These are phyloP conservation scores for Dufourea novaeangliae DNA, from an alignment of 1,140 invertebrate genomes.

Conservation along the genomic window DNA sequence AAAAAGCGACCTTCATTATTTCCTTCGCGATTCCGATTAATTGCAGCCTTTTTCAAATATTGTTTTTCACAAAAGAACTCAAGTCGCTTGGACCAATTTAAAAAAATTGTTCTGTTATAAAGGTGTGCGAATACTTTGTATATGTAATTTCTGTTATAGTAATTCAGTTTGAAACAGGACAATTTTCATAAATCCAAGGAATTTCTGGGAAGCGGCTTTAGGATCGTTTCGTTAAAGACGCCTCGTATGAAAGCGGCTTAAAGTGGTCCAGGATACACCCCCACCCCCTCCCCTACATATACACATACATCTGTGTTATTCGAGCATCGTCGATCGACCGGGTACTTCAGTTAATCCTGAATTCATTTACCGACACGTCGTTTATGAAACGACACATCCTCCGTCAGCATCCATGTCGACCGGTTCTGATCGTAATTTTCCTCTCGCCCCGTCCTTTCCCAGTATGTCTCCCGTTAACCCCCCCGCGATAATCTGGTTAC, in stretches of 20 bases:
- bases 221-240: neutral
- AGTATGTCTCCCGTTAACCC: too few species aligned
- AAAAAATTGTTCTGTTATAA: too few species aligned
- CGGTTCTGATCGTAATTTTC: constrained; percentile 17
- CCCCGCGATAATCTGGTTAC: constrained; percentile 32
- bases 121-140: too few species aligned
- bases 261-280: neutral
- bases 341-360: constrained; percentile 25
- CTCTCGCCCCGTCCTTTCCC: neutral
- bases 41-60: too few species aligned
- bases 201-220: neutral
- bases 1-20: too few species aligned
- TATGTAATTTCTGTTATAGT: too few species aligned
- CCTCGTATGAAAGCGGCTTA: constrained; percentile 7
- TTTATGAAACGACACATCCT: constrained; percentile 47
- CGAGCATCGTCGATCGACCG: constrained; percentile 7
- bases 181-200: too few species aligned
- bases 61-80: too few species aligned
- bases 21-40: too few species aligned
- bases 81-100: too few species aligned
- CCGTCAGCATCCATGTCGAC: constrained; percentile 17
- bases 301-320: neutral
- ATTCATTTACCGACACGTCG: constrained; percentile 32
- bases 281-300: neutral
- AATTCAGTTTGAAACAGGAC: too few species aligned